A percentile compares a stretch with the other conserved stretches of the same genome.
Evolutionary conservation across 2,797 vertebrate genomes (phyloP).

Genomic region (Carapus acus): DNA sequence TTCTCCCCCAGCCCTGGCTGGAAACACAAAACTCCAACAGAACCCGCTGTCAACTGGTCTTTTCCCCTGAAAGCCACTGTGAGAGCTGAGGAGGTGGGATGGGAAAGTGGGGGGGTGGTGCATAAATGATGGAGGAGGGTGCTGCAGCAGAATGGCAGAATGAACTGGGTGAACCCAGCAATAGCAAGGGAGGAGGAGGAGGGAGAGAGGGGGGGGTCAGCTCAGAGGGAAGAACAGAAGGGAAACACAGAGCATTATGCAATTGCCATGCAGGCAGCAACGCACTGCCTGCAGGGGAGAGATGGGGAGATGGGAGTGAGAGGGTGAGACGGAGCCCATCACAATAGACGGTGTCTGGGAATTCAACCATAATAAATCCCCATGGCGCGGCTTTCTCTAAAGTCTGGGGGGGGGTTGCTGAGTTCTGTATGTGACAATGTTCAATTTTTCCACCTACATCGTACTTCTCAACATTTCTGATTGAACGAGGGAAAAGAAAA

Average conservation of each 20-base stretch:
- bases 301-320: slow-evolving; percentile 11
- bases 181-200: slow-evolving; percentile 35
- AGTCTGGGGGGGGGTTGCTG: slow-evolving; percentile 30
- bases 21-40: slow-evolving; percentile 9
- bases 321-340: slow-evolving; percentile 40
- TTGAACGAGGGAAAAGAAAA: too few relatives aligned
- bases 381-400: slow-evolving; percentile 40
- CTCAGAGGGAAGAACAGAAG: slow-evolving; percentile 34
- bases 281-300: slow-evolving; percentile 35
- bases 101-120: slow-evolving; percentile 25
- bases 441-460: too few relatives aligned
- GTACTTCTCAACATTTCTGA: slow-evolving; percentile 33
- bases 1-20: too few relatives aligned
- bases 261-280: slow-evolving; percentile 69
- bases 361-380: slow-evolving; percentile 57
- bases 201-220: background rate
- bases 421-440: slow-evolving; percentile 18
- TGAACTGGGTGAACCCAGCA: slow-evolving; percentile 65
- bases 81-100: slow-evolving; percentile 5
- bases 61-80: slow-evolving; percentile 37
- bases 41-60: slow-evolving; percentile 29
- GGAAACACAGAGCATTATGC: slow-evolving; percentile 60
- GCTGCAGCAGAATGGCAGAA: slow-evolving; percentile 47
- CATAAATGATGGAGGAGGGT: slow-evolving; percentile 32
- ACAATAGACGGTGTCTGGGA: slow-evolving; percentile 53